These are phyloP conservation scores for Cherax destructor DNA, from an alignment of 1,140 invertebrate genomes.

Conservation along the genomic window DNA sequence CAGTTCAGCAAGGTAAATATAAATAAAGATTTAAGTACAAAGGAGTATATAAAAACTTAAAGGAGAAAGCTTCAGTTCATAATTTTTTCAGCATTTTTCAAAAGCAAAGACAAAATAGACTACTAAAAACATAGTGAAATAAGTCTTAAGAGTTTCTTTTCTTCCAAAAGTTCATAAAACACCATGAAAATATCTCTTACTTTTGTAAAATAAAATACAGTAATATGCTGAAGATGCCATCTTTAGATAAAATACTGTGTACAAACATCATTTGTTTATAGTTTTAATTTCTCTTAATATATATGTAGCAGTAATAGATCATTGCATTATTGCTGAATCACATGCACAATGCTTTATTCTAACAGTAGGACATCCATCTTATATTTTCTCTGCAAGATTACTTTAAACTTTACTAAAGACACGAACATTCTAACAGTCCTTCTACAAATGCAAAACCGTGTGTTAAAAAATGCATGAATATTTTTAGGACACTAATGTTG, in stretches of 20 bases:
- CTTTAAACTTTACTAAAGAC: not conserved
- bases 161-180: not conserved
- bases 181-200: not conserved
- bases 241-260: not conserved
- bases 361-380: not conserved
- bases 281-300: not conserved
- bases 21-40: not conserved
- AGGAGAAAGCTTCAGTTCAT: conserved; percentile 21
- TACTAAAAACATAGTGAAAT: not conserved
- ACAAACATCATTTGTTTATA: not conserved
- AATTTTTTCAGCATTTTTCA: not conserved
- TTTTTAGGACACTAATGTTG: not conserved
- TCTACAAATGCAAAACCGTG: not conserved
- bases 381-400: not conserved
- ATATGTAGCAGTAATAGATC: too few species aligned
- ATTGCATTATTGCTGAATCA: too few species aligned
- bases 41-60: not conserved
- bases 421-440: not conserved
- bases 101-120: not conserved
- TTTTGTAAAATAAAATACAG: not conserved
- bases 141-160: not conserved
- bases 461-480: not conserved
- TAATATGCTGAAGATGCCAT: not conserved
- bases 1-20: not conserved
- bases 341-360: too few species aligned